These are phyloP conservation scores for Reticulitermes lucifugus DNA, from an alignment of 2,888 invertebrate species.

Conservation along the genomic window DNA sequence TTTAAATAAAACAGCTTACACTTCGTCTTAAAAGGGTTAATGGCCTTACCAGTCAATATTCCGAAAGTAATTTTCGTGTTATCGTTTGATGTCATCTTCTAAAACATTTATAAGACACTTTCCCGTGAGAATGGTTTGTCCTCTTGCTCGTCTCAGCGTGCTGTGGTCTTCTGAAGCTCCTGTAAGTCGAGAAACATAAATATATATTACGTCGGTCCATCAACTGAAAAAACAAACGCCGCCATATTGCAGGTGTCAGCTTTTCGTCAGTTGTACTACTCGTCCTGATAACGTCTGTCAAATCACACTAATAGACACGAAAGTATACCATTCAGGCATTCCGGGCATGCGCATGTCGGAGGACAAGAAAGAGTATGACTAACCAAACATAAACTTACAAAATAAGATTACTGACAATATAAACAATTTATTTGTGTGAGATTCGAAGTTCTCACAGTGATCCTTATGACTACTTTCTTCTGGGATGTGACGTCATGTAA, in stretches of 20 bases:
- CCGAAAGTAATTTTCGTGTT: conserved; percentile 46
- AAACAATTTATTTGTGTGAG: too few relatives aligned
- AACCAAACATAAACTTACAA: too few relatives aligned
- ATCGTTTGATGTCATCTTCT: not conserved
- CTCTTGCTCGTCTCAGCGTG: not conserved
- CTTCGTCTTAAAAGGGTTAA: too few relatives aligned
- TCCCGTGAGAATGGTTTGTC: not conserved
- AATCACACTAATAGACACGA: not conserved
- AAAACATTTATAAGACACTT: not conserved
- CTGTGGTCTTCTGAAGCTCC: not conserved
- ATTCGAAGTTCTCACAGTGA: too few relatives aligned
- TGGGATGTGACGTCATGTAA: too few relatives aligned
- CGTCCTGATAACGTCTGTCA: not conserved
- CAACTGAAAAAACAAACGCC: not conserved
- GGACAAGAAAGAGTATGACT: too few relatives aligned
- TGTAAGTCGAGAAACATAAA: not conserved
- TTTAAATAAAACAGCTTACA: too few relatives aligned
- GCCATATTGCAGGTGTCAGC: not conserved
- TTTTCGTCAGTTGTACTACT: not conserved
- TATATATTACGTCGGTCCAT: not conserved
- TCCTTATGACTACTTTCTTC: too few relatives aligned
- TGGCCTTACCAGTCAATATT: conserved; percentile 31
- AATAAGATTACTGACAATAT: too few relatives aligned
- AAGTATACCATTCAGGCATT: too few relatives aligned
- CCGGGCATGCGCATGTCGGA: too few relatives aligned